phyloP scores from a whole-genome alignment of 2,797 vertebrate genomes.

The Urosaurus nigricauda region DNA sequence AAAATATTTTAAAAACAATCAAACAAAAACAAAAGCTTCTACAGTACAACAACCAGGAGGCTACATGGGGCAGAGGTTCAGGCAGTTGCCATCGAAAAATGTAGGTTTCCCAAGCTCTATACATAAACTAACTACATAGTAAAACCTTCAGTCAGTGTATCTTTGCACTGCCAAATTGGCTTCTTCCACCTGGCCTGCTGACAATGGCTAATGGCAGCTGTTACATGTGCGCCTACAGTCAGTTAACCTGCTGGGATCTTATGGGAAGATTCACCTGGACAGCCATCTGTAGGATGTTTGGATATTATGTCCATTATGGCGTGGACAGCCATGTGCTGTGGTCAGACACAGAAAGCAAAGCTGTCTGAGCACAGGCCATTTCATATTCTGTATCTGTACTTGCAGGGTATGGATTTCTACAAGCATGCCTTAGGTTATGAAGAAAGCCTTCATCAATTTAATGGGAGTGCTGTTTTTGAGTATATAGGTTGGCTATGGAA shows the following conservation, averaged over 20 bases:
- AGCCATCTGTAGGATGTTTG: neutral
- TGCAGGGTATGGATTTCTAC: neutral
- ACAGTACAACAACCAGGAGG: too few relatives aligned
- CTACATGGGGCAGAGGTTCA: too few relatives aligned
- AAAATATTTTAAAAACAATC: too few relatives aligned
- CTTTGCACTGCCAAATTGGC: neutral
- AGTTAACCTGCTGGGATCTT: neutral
- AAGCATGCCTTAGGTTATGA: neutral
- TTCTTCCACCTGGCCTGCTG: neutral
- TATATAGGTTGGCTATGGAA: slow-evolving; percentile 12
- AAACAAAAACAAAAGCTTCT: too few relatives aligned
- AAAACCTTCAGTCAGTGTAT: neutral
- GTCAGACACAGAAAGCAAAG: neutral
- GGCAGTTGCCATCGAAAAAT: too few relatives aligned
- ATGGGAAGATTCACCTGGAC: neutral
- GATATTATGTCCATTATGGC: neutral
- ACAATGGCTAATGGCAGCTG: neutral
- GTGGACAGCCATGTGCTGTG: neutral
- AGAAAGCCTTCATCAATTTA: slow-evolving; percentile 41
- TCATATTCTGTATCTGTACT: neutral
- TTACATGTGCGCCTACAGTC: neutral
- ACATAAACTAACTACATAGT: neutral
- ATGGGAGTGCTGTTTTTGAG: slow-evolving; percentile 19
- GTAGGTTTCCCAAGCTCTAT: too few relatives aligned
- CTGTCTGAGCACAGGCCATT: neutral